Percentiles rank a stretch among this genome's conserved stretches.
Conservation (phyloP, 2,113 vertebrate genomes). For the Piprites chloris region DNA sequence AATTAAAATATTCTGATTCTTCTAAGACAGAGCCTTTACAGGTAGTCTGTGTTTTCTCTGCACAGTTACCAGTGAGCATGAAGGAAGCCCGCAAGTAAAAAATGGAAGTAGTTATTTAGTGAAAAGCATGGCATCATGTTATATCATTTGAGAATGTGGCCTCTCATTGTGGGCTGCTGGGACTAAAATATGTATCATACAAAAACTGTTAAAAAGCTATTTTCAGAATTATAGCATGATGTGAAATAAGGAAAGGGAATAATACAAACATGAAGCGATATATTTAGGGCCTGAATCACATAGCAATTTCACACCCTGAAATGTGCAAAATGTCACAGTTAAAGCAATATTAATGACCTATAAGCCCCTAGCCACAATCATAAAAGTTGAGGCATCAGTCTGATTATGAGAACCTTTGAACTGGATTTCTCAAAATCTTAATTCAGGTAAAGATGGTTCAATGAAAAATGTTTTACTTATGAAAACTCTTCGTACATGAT, state of each 20-base stretch:
- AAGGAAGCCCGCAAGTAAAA: slow-evolving; percentile 54
- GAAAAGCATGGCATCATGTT: slow-evolving; percentile 70
- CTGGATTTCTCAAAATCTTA: neutral
- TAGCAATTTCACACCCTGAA: neutral
- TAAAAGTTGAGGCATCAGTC: neutral
- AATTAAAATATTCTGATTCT: neutral
- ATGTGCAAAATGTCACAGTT: neutral
- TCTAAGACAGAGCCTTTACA: slow-evolving; percentile 26
- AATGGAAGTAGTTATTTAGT: slow-evolving; percentile 72
- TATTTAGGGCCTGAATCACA: neutral
- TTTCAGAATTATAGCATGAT: slow-evolving; percentile 28
- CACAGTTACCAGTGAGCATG: slow-evolving; percentile 15
- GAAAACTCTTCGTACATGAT: neutral
- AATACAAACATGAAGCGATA: slow-evolving; percentile 1
- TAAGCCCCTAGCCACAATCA: neutral
- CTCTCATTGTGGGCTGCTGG: slow-evolving; percentile 65
- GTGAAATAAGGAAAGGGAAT: slow-evolving; percentile 10
- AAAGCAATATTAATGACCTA: neutral
- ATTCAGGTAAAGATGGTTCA: neutral
- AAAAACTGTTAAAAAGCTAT: slow-evolving; percentile 67
- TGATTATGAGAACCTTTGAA: neutral
- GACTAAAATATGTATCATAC: slow-evolving; percentile 65
- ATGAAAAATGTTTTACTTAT: neutral
- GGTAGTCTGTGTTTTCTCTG: slow-evolving; percentile 47
- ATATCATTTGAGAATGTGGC: slow-evolving; percentile 71